Base-by-base conservation (phyloP, 2,797 vertebrate species). In the Microctenopoma stevenorrisi region DNA sequence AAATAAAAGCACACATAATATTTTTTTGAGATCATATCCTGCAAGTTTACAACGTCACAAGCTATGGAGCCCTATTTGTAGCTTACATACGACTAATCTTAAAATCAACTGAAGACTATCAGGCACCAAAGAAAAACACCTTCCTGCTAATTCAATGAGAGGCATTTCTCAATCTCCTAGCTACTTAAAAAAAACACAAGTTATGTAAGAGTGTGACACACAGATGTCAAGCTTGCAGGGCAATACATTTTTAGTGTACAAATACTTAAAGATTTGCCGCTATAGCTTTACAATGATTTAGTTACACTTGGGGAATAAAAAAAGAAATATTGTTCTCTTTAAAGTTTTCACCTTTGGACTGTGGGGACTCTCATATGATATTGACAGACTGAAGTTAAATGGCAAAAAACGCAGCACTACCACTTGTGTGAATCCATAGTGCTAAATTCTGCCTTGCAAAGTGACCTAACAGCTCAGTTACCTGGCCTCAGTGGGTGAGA, bases 401-500 rank as follows among this genome's bases (percentile, higher is more conserved):
- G 18, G 57, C 38, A 46, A 60, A 33, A 43, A 15, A 61, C 7
- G 35, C 9, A 33, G 44, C n/a, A 30, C 28, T 15, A 16, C 7
- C 13, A 60, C 35, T 30, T 15, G 13, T 37, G 13, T 48, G 10
- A 35, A 38, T 49, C 14, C 26, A 30, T 28, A 10, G 15, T 1
- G 30, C 15, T 10, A 10, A 18, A 12, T 6, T 18, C 8, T 37
- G 51, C 10, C 51, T 53, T 37, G 16, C 16, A 18, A 18, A 18
- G 30, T 18, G 30, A 18, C 30, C 51, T 18, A 7, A n/a, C 35
- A 8, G 9, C 11, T 4, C 13, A 12, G 33, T 9, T 94, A 99
- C 97, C 98, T 97, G 94, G 96, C 98, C 94, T 98, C 97, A 0
- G 95, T 96, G 51, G 97, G 97, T 0, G 97, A 98, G 15, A 99